Evolutionary conservation across 2,888 invertebrate species (phyloP), one percentile per base, ranked within the genome.

Genomic region (Kryphioiulus occultus): DNA sequence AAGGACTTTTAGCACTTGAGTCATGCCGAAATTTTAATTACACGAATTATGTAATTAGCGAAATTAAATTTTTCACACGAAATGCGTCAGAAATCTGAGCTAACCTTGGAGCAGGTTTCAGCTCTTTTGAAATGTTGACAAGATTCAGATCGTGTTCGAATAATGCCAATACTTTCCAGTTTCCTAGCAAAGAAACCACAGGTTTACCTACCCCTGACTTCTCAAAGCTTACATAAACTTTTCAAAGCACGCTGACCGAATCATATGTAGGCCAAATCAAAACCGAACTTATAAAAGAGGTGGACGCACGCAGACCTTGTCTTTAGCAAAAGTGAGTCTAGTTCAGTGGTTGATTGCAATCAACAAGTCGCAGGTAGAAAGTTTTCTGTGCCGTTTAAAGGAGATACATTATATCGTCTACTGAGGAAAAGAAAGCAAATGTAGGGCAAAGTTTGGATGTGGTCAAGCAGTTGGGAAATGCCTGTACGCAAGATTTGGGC

Each of bases 361-460:
- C 53, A 19, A 53, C 53, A 53, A n/a, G 53, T 53, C 19, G 53
- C 53, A 53, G 53, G 53, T 53, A 53, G 53, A 53, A 53, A 53
- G 53, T 53, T 53, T 19, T 19, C 53, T 53, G 53, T 53, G 53
- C 53, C 53, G 53, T 47, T 47, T 47, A 47, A 47, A 47, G 47
- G 47, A 47, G 47, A 47, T 17, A n/a, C n/a, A n/a, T n/a, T n/a
- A n/a, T n/a, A 47, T n/a, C 19, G 19, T 53, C 53, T 19, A 53
- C 53, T 19, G n/a, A 10, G 53, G 19, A 53, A 19, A 19, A n/a
- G 19, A 53, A 53, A 53, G 17, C n/a, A 5, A 83, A 35, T 83
- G 15, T 83, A 83, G 83, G 83, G 83, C 83, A 83, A 19, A 53
- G 53, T 53, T 53, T 53, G 53, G 83, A 83, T 19, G 83, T 83